Evolutionary conservation across 2,888 invertebrate genomes (phyloP), one percentile per base, ranked within the genome.

Genomic region (Cheilosia grossa): DNA sequence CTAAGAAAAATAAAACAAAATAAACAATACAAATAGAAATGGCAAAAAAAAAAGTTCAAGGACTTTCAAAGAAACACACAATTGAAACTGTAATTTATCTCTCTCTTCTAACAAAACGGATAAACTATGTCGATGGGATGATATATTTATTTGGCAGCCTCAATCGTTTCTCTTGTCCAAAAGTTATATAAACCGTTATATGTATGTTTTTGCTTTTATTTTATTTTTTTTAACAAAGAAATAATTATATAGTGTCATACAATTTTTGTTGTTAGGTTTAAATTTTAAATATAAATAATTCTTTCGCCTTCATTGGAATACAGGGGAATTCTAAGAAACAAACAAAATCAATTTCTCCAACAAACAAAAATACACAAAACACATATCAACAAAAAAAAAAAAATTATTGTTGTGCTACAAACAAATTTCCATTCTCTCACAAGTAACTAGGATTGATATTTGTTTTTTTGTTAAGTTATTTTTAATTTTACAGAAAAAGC

Each of bases 401-500:
- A 85, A 75, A 85, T 81, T 81, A 85, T 85, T 81, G 85, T 85
- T 81, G 85, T 85, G 85, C 85, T 85, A 85, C 81, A 77, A 85
- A 85, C 75, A 85, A 85, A 75, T 85, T 83, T 83, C 49, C 83
- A 83, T 83, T 83, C 83, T 75, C 81, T 85, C 81, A 85, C 75
- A 85, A 81, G 53, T 81, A 81, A 73, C 80, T 85, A 86, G 70
- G 42, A 61, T 78, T 72, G 54, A 58, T 79, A 63, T 70, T 77
- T 70, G 40, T 19, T 72, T 33, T 75, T 74, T 59, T 37, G 10
- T 54, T 21, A 19, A 44, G 42, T 66, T 78, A 66, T 86, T 73
- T 58, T 33, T 6, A 67, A 37, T 53, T 70, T 61, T 54, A 66
- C 72, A 51, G 30, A 24, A 67, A 75, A 81, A 85, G 77, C 82